Evolutionary conservation across 2,113 vertebrate genomes (phyloP).

Genomic region (Hippocampus barbouri): DNA sequence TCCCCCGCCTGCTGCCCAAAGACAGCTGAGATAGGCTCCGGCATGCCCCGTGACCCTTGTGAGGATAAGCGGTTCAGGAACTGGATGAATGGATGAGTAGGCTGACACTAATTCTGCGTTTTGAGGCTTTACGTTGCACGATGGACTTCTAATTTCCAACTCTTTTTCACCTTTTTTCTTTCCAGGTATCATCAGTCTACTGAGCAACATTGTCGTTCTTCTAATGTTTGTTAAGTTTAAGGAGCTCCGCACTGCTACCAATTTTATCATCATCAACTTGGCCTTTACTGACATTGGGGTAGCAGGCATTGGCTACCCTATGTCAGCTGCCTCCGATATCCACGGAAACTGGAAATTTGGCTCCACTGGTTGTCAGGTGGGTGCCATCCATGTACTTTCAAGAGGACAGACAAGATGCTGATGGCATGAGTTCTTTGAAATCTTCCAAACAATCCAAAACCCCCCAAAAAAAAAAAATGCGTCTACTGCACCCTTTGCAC

Average conservation of each 20-base stretch:
- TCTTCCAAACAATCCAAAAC: too few species aligned
- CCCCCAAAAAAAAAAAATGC: neutral
- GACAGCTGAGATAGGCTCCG: too few species aligned
- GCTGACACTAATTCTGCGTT: too few species aligned
- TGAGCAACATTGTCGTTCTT: slow-evolving; percentile 89
- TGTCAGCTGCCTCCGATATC: slow-evolving; percentile 95
- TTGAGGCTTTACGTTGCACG: neutral
- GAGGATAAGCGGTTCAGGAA: too few species aligned
- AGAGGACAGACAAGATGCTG: neutral
- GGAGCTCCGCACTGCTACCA: slow-evolving; percentile 92
- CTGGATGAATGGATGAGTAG: too few species aligned
- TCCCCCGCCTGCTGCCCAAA: too few species aligned
- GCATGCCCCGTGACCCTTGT: too few species aligned
- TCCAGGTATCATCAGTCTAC: slow-evolving; percentile 85
- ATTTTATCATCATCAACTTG: slow-evolving; percentile 92
- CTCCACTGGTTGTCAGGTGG: slow-evolving; percentile 89
- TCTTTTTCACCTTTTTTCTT: slow-evolving; percentile 33
- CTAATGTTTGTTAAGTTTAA: slow-evolving; percentile 91
- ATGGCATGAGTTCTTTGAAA: neutral
- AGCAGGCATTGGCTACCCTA: slow-evolving; percentile 93
- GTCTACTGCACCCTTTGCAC: neutral
- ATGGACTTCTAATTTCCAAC: neutral
- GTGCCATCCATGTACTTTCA: slow-evolving; percentile 1
- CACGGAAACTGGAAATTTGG: slow-evolving; percentile 97
- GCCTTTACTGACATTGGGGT: slow-evolving; percentile 94